These are phyloP conservation scores for Physeter macrocephalus DNA, from an alignment of 2,113 vertebrate species.

Conservation along the genomic window DNA sequence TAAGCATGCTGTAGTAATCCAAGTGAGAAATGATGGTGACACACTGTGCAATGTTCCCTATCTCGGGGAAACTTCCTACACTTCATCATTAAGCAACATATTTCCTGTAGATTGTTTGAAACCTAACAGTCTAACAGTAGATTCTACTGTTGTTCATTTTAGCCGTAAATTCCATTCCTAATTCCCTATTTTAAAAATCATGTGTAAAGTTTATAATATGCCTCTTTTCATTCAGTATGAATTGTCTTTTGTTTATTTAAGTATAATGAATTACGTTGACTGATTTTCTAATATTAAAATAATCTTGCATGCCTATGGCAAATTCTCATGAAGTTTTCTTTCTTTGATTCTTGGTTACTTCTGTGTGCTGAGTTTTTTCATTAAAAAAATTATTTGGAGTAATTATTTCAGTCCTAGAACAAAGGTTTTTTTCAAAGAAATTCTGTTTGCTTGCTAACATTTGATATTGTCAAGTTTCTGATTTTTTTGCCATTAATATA, in stretches of 20 bases:
- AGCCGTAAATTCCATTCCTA: not conserved
- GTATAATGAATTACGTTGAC: not conserved
- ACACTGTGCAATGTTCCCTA: fast-evolving
- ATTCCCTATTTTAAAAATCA: not conserved
- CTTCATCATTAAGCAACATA: not conserved
- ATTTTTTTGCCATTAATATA: not conserved
- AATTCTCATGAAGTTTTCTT: not conserved
- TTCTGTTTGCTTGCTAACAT: not conserved
- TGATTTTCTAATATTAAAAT: not conserved
- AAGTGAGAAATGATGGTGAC: not conserved
- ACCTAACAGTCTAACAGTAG: not conserved
- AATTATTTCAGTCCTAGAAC: not conserved
- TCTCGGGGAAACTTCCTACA: not conserved
- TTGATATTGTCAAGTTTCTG: not conserved
- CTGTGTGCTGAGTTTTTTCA: not conserved
- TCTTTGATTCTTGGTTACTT: not conserved
- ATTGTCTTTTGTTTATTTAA: not conserved
- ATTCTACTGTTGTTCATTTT: not conserved
- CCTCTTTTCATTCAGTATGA: not conserved
- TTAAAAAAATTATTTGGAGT: not conserved
- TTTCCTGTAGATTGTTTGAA: not conserved
- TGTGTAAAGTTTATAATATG: not conserved
- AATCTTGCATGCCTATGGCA: not conserved
- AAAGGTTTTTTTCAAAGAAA: not conserved
- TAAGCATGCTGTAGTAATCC: not conserved